Conservation (phyloP, 1,140 invertebrate species). For the Metopolophium dirhodum region DNA sequence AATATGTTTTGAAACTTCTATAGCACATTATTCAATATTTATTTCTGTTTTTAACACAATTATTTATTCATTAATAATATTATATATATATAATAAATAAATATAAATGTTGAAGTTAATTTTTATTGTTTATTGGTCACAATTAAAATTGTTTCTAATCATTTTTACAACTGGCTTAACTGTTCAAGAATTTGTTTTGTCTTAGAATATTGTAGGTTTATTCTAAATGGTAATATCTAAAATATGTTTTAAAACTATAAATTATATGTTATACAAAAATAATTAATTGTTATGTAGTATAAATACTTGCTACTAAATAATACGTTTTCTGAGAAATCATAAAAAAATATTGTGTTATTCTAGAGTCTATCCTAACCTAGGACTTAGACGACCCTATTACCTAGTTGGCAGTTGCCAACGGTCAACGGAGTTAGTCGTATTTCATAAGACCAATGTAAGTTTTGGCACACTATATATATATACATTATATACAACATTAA, state of each 20-base stretch:
- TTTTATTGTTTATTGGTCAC: background rate
- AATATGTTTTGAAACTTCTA: conserved; percentile 10
- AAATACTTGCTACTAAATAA: background rate
- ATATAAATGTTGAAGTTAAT: background rate
- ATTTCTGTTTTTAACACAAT: background rate
- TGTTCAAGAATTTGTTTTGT: no score
- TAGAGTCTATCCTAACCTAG: background rate
- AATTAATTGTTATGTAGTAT: background rate
- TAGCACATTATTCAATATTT: background rate
- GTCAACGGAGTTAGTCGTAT: no score
- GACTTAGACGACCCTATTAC: background rate
- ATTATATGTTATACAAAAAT: background rate
- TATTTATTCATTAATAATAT: background rate
- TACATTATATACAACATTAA: no score
- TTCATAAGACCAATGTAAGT: no score
- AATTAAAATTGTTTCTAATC: background rate
- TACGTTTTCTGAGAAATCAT: background rate
- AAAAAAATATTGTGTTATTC: background rate
- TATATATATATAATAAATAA: background rate
- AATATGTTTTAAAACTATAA: background rate
- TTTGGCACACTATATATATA: no score
- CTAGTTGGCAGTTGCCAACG: background rate
- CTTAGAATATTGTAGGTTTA: no score
- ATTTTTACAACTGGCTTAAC: background rate
- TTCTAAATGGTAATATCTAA: no score